Evolutionary conservation across 2,888 invertebrate genomes (phyloP), one percentile per base, ranked within the genome.

Genomic region (Thymelicus acteon): DNA sequence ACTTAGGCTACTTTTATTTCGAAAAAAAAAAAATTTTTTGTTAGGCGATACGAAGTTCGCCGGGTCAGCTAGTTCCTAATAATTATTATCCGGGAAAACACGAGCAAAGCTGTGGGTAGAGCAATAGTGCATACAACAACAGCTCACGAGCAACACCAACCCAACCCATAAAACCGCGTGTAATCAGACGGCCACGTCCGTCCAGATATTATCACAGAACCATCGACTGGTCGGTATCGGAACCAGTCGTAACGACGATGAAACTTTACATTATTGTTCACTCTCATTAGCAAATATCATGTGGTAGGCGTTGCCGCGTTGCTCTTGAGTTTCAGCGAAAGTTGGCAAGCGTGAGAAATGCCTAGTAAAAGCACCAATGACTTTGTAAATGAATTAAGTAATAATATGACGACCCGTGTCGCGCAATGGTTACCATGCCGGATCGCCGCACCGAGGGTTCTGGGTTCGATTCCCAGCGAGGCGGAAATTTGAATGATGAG

Each of bases 171-270:
- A n/a, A 24, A 3, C 75, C 76, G 77, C 77, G 79, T 84, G 83
- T 82, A 80, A 78, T 78, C 72, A 61, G 63, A 47, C 77, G 76
- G 75, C 74, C 73, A 76, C 73, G 8, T 44, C 44, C 44, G 77
- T 82, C 76, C 75, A 81, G 85, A 86, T 86, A 76, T 82, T 85
- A 87, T 85, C 85, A 79, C 78, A 75, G 79, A 79, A 82, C 78
- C 83, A 80, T 78, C 74, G 73, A 75, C 76, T 74, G 76, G 78
- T 80, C 82, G 82, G 80, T 76, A 77, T 81, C 82, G 82, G 80
- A 84, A 83, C 82, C 72, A 39, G 60, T 72, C 67, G 76, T 72
- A 75, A 76, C 75, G 74, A 76, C 77, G 72, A 76, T 75, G 79
- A 79, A 80, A 80, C 78, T 80, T 15, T 78, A 76, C 73, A 76